Conservation (phyloP, 2,113 vertebrate species). For the Ariopsis seemanni region DNA sequence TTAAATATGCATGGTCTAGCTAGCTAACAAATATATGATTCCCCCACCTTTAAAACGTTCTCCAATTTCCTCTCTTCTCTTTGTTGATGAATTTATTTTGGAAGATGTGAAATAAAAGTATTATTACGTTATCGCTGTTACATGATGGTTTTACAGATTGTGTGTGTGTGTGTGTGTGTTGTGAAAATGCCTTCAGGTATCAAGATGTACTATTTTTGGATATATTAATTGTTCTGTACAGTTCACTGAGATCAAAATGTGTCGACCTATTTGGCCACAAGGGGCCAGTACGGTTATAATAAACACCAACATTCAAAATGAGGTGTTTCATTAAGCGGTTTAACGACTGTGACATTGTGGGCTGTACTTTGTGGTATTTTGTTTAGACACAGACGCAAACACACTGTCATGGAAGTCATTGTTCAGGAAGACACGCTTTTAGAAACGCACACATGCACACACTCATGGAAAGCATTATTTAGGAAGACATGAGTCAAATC, state of each 20-base stretch:
- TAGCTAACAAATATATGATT: neutral
- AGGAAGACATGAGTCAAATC: constrained; percentile 60
- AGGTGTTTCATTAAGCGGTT: constrained; percentile 31
- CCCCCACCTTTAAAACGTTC: neutral
- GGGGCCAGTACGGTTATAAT: constrained; percentile 53
- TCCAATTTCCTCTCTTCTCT: neutral
- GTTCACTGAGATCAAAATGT: neutral
- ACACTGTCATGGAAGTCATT: constrained; percentile 68
- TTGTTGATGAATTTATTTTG: neutral
- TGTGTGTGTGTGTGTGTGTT: neutral
- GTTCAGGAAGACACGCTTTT: constrained; percentile 55
- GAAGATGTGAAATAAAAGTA: neutral
- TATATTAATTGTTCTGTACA: neutral
- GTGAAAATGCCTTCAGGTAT: neutral
- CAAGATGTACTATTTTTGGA: neutral
- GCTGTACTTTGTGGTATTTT: constrained; percentile 59
- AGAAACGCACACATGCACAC: constrained; percentile 38
- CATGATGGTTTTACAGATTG: neutral
- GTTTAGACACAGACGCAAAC: constrained; percentile 3
- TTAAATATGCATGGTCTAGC: neutral
- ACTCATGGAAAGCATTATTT: constrained; percentile 72
- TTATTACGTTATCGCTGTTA: neutral
- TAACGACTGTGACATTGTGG: constrained; percentile 38
- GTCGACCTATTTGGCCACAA: neutral
- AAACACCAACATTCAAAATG: constrained; percentile 2